These are phyloP conservation scores for Drosophila algonquin DNA, from an alignment of 2,888 invertebrate species.

Conservation along the genomic window DNA sequence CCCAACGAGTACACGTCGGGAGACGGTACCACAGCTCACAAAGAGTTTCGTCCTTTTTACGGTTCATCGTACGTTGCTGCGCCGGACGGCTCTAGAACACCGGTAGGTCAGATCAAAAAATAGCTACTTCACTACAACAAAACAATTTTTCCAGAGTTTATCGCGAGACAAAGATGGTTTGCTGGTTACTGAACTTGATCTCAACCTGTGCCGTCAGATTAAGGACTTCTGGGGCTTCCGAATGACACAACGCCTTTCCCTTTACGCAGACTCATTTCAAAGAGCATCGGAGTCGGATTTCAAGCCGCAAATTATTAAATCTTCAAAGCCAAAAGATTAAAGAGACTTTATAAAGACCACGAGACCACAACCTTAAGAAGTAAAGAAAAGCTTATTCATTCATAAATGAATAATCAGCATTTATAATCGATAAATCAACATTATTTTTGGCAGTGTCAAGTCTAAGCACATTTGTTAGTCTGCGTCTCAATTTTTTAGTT, in stretches of 20 bases:
- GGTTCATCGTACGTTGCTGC: constrained; percentile 97
- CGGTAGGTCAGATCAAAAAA: constrained; percentile 85
- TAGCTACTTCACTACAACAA: background rate
- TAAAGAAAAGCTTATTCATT: too few species aligned
- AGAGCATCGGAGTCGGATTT: constrained; percentile 90
- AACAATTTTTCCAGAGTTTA: constrained; percentile 85
- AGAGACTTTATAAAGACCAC: too few species aligned
- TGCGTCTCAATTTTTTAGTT: too few species aligned
- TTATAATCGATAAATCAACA: too few species aligned
- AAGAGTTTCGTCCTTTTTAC: constrained; percentile 96
- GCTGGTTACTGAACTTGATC: constrained; percentile 93
- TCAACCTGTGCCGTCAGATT: constrained; percentile 96
- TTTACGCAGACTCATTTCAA: constrained; percentile 92
- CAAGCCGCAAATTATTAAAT: constrained; percentile 89
- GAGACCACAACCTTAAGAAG: too few species aligned
- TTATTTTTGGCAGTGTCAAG: too few species aligned
- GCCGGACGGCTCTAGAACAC: constrained; percentile 96
- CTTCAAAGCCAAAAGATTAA: constrained; percentile 34
- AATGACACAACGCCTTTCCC: constrained; percentile 95
- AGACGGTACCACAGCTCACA: constrained; percentile 90
- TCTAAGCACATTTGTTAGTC: too few species aligned
- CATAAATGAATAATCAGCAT: too few species aligned
- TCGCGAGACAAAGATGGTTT: constrained; percentile 92
- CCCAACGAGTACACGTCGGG: constrained; percentile 93
- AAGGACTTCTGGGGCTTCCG: constrained; percentile 97